A percentile compares a stretch with the other conserved stretches of the same genome.
These are phyloP conservation scores for Maconellicoccus hirsutus DNA, from an alignment of 1,140 invertebrate genomes.

Conservation along the genomic window DNA sequence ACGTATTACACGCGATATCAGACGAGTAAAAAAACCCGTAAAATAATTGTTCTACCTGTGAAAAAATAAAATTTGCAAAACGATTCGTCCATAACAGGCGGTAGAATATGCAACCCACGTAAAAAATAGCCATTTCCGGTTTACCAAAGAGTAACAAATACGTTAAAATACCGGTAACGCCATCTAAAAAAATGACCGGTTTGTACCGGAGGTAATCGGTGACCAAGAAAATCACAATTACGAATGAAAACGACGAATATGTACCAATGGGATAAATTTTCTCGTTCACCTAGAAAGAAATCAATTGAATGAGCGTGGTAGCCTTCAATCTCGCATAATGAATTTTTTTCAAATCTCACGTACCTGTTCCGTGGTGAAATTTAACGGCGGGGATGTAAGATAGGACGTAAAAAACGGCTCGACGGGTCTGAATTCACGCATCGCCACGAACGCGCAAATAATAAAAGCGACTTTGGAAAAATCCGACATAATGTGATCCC, in stretches of 20 bases:
- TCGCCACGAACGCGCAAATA: constrained; percentile 24
- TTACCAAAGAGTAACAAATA: constrained; percentile 29
- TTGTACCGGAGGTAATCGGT: constrained; percentile 80
- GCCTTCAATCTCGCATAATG: not conserved
- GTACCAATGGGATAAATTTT: constrained; percentile 71
- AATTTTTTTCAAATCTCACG: not conserved
- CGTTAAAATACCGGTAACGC: constrained; percentile 45
- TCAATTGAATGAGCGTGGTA: not conserved
- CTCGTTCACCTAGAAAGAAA: constrained; percentile 45
- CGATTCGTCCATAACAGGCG: not conserved
- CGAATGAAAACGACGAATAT: constrained; percentile 58
- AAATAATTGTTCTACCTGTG: constrained; percentile 40
- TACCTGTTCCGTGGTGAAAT: constrained; percentile 25
- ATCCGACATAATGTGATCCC: not conserved
- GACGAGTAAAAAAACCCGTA: constrained; percentile 77
- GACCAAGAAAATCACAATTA: constrained; percentile 64
- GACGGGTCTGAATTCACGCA: constrained; percentile 25
- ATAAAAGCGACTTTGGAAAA: constrained; percentile 20
- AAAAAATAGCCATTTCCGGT: constrained; percentile 27
- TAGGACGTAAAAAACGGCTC: constrained; percentile 26
- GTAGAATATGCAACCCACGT: constrained; percentile 27
- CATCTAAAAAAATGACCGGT: constrained; percentile 66
- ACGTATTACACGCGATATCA: constrained; percentile 85
- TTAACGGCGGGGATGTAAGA: constrained; percentile 2
- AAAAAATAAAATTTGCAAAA: not conserved